Conservation (phyloP, 1,140 invertebrate species). For the Holotrichia oblita region DNA sequence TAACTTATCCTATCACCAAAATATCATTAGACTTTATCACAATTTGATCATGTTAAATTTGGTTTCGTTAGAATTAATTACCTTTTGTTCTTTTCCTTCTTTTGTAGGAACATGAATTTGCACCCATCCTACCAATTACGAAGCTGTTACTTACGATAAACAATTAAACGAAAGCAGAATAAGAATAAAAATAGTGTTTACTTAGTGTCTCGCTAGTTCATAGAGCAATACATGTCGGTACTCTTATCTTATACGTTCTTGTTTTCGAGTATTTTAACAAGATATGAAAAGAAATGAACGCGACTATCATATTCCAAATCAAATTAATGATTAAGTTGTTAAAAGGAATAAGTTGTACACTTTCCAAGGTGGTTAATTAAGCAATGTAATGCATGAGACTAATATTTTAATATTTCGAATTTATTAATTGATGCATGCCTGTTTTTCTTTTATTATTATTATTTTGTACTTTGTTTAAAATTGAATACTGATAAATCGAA, state of each 20-base stretch:
- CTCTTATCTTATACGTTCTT: slow-evolving; percentile 3
- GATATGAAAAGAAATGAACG: slow-evolving; percentile 21
- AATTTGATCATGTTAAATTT: background rate
- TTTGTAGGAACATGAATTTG: slow-evolving; percentile 41
- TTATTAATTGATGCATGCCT: too few relatives aligned
- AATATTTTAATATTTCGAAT: too few relatives aligned
- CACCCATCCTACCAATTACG: slow-evolving; percentile 42
- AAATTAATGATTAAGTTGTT: background rate
- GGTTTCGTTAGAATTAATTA: background rate
- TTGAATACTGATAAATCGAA: too few relatives aligned
- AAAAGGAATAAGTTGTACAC: too few relatives aligned
- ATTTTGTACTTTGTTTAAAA: too few relatives aligned
- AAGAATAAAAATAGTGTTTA: slow-evolving; percentile 34
- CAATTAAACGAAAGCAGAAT: slow-evolving; percentile 27
- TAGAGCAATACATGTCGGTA: slow-evolving; percentile 35
- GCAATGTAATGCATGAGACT: too few relatives aligned
- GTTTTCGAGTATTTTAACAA: slow-evolving; percentile 38
- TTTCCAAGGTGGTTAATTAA: too few relatives aligned
- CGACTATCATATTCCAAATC: background rate
- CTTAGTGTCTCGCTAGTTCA: slow-evolving; percentile 38
- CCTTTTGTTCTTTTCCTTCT: slow-evolving; percentile 12
- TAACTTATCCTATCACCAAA: too few relatives aligned
- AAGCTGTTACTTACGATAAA: slow-evolving; percentile 39
- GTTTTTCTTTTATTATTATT: too few relatives aligned
- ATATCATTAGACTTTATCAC: too few relatives aligned